Evolutionary conservation across 2,888 invertebrate genomes (phyloP), one percentile per base, ranked within the genome.

Genomic region (Abrostola tripartita): DNA sequence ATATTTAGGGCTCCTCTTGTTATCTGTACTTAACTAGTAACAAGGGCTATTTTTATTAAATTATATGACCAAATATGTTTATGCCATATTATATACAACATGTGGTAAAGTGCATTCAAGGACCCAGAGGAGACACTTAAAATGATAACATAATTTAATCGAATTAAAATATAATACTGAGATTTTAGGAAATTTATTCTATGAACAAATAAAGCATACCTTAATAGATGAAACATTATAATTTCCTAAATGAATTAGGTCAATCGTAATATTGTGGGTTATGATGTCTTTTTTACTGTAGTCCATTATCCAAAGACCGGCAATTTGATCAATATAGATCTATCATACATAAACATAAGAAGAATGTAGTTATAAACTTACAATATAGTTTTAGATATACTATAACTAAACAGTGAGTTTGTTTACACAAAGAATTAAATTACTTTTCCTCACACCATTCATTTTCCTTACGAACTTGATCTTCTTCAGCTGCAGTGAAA

Each of bases 401-500:
- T 78, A 71, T 49, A 65, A 67, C 76, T 79, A 74, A 59, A 63
- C 60, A 63, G 52, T 74, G 57, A 72, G 73, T 68, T 70, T 51
- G 68, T 47, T 74, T 68, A 70, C 70, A 65, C 68, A 79, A 63
- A 65, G 51, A 51, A 49, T 67, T 37, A 49, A 65, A 65, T 86
- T 92, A 98, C 91, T 98, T 98, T 83, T 98, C 98, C 90, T 98
- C 98, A 87, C 98, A 98, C 98, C 98, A 98, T 86, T 98, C 98
- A 90, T 98, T 98, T 88, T 98, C 98, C 87, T 98, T 98, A 83
- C 98, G 97, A n/a, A 99, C 98, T 93, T 99, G 99, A 82, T 99
- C 99, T 91, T 99, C 99, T 89, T 99, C 99, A 42, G 98, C 97
- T 2, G 99, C 98, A 7, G 98, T 97, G 81, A 99, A 99, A 89